A percentile compares a stretch with the other conserved stretches of the same genome.
phyloP scores from a whole-genome alignment of 2,888 invertebrate species.

The Melieria picta region DNA sequence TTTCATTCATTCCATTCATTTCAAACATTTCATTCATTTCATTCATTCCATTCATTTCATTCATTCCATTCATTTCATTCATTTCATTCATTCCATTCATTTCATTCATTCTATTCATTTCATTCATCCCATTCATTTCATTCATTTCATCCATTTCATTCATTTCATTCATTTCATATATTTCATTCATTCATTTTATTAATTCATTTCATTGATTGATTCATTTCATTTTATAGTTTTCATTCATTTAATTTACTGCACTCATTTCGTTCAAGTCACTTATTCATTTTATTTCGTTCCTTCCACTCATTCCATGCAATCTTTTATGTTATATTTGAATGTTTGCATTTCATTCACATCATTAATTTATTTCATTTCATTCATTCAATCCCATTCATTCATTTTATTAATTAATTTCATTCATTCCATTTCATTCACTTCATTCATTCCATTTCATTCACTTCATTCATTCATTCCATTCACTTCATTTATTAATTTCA shows the following conservation, averaged over 20 bases:
- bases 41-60: no score
- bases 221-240: no score
- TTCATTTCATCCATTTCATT: not conserved
- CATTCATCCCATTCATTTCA: not conserved
- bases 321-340: no score
- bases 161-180: no score
- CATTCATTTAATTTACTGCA: no score
- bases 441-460: not conserved
- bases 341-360: constrained; percentile 51
- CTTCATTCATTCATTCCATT: not conserved
- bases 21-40: constrained; percentile 48
- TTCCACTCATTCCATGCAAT: no score
- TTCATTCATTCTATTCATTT: not conserved
- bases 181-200: no score
- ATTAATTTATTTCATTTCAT: no score
- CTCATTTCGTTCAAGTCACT: no score
- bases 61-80: not conserved
- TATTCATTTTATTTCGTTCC: no score
- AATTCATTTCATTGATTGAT: no score
- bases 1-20: constrained; percentile 44
- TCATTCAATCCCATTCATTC: not conserved
- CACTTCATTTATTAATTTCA: no score
- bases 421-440: not conserved
- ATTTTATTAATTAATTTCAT: not conserved
- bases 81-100: not conserved